phyloP scores from a whole-genome alignment of 2,797 vertebrate species.

The Gadopsis marmoratus region DNA sequence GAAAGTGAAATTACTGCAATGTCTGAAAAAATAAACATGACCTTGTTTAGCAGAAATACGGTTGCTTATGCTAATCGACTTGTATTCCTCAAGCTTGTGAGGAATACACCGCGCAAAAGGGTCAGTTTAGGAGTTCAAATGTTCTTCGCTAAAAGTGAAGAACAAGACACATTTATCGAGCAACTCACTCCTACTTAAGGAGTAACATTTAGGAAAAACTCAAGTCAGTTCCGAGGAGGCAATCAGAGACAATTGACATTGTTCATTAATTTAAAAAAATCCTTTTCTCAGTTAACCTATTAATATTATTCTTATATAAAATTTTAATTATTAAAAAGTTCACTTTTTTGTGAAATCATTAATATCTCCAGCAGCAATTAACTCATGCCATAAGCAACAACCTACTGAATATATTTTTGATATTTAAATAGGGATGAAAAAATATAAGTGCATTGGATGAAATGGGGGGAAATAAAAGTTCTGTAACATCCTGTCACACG shows the following conservation, averaged over 20 bases:
- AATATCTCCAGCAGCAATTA: not conserved
- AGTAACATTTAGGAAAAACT: not conserved
- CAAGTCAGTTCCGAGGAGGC: not conserved
- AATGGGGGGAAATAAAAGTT: too few species aligned
- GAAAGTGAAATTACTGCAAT: not conserved
- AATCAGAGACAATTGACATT: constrained; percentile 2
- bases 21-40: not conserved
- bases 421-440: too few species aligned
- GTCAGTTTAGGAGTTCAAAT: not conserved
- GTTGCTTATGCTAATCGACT: not conserved
- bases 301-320: not conserved
- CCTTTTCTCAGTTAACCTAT: not conserved
- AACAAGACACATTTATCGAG: not conserved
- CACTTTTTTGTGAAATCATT: not conserved
- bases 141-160: not conserved
- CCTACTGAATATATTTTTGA: too few species aligned
- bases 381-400: not conserved
- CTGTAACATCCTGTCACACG: not conserved
- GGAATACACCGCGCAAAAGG: not conserved
- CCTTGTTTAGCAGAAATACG: too few species aligned
- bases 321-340: too few species aligned
- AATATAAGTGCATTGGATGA: not conserved
- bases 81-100: not conserved
- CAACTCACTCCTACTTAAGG: not conserved
- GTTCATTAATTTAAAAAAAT: not conserved